Percentiles rank a stretch among this genome's conserved stretches.
These are phyloP conservation scores for Dryobotodes eremita DNA, from an alignment of 2,888 invertebrate species.

Conservation along the genomic window DNA sequence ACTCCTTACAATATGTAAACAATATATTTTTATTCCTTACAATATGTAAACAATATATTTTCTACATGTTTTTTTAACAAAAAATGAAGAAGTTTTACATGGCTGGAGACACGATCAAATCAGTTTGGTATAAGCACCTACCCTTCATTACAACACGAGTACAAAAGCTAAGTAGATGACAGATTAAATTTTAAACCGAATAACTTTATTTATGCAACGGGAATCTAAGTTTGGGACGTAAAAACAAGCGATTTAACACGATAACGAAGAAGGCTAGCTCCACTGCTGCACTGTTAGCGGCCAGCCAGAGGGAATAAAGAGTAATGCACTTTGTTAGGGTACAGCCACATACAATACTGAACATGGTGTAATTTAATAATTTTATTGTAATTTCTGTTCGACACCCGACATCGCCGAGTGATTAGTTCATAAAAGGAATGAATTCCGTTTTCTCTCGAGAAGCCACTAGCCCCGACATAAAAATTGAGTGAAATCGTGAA, in stretches of 20 bases:
- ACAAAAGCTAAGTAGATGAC: constrained; percentile 33
- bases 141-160: not conserved
- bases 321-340: not conserved
- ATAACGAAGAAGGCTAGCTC: constrained; percentile 4
- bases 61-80: not conserved
- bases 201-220: constrained; percentile 48
- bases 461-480: not conserved
- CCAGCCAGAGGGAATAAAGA: not conserved
- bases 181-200: constrained; percentile 47
- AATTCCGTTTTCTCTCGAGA: not conserved
- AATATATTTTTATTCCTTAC: no score
- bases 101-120: not conserved
- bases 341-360: not conserved
- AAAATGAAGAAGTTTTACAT: not conserved
- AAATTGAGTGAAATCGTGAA: not conserved
- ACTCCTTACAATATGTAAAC: no score
- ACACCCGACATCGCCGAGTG: not conserved
- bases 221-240: constrained; percentile 53
- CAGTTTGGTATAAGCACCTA: no score
- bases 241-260: constrained; percentile 44
- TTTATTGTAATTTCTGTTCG: not conserved
- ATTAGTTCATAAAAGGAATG: not conserved
- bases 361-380: not conserved
- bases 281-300: not conserved
- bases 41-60: not conserved